phyloP scores from a whole-genome alignment of 2,113 vertebrate genomes.

The Polypterus senegalus region DNA sequence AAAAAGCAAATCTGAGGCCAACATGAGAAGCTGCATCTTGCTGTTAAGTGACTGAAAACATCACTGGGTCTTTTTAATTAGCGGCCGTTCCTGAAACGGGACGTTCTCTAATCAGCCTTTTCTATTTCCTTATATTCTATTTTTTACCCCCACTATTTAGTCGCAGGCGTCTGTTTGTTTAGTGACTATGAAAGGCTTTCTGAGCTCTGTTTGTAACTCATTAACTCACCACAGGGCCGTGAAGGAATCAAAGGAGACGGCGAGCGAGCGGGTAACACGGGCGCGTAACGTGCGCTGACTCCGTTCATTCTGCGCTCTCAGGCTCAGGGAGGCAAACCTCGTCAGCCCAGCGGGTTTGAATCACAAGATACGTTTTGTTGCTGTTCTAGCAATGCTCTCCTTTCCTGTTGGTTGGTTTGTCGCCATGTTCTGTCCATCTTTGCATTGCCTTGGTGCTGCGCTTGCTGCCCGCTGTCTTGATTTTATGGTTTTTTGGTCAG shows the following conservation, averaged over 20 bases:
- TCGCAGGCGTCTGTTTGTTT: background rate
- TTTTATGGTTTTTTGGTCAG: too few relatives aligned
- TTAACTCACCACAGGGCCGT: background rate
- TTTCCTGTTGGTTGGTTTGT: too few relatives aligned
- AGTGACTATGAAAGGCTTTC: background rate
- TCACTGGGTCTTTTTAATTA: constrained; percentile 6
- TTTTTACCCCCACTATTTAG: background rate
- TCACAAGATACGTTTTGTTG: too few relatives aligned
- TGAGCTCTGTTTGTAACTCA: constrained; percentile 6
- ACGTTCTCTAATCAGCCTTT: background rate
- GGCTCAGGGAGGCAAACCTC: background rate
- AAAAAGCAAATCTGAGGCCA: background rate
- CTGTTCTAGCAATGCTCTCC: too few relatives aligned
- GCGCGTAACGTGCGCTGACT: background rate
- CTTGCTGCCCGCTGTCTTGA: too few relatives aligned
- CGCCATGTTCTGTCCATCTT: too few relatives aligned
- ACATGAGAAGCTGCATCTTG: constrained; percentile 2
- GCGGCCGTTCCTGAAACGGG: constrained; percentile 1
- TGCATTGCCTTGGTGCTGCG: too few relatives aligned
- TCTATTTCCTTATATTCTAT: background rate
- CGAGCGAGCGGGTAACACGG: background rate
- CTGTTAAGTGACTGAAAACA: constrained; percentile 5
- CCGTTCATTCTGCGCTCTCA: background rate
- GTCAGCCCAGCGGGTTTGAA: too few relatives aligned
- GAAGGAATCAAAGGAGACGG: background rate